phyloP scores from a whole-genome alignment of 2,888 invertebrate species.

The Drosophila pseudotalamancana region DNA sequence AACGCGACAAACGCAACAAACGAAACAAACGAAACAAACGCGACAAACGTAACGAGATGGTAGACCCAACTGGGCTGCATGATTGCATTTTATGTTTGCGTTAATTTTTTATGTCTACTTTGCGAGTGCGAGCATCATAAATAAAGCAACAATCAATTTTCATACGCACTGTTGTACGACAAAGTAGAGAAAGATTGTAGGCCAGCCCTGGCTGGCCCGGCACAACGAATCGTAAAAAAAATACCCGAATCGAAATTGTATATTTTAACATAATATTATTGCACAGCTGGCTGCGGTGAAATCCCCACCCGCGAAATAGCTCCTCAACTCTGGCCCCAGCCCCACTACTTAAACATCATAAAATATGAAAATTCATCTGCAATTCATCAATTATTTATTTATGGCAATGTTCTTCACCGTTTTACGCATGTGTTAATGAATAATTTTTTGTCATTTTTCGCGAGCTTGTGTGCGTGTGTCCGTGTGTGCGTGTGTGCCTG shows the following conservation, averaged over 20 bases:
- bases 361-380: constrained; percentile 83
- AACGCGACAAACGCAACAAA: constrained; percentile 5
- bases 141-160: constrained; percentile 79
- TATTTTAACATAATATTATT: constrained; percentile 79
- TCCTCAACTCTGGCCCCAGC: constrained; percentile 1
- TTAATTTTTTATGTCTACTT: constrained; percentile 78
- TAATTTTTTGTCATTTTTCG: constrained; percentile 69
- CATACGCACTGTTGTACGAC: constrained; percentile 71
- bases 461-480: constrained; percentile 5
- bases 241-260: constrained; percentile 68
- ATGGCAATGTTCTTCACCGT: constrained; percentile 76
- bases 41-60: constrained; percentile 8
- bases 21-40: constrained; percentile 11
- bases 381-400: constrained; percentile 84
- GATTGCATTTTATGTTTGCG: constrained; percentile 79
- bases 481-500: constrained; percentile 13
- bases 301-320: not conserved
- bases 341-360: constrained; percentile 76
- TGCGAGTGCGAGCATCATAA: constrained; percentile 63
- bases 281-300: constrained; percentile 50
- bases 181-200: constrained; percentile 62
- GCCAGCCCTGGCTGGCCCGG: constrained; percentile 11
- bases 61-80: constrained; percentile 60
- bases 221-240: constrained; percentile 60
- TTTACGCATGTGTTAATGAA: constrained; percentile 79